These are phyloP conservation scores for Ceyx cyanopectus DNA, from an alignment of 2,113 vertebrate species.

Conservation along the genomic window DNA sequence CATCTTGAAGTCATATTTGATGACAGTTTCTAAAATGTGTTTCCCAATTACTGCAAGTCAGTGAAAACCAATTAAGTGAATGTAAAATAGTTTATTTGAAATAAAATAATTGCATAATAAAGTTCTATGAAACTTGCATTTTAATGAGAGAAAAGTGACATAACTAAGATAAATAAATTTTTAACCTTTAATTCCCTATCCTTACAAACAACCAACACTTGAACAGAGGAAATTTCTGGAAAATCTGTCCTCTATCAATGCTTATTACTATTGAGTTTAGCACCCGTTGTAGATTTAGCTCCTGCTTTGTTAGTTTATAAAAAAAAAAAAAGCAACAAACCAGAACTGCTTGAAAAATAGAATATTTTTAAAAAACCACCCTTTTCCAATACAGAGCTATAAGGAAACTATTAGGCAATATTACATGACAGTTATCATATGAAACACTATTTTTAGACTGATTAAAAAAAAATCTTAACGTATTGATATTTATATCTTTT, in stretches of 20 bases:
- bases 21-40: not conserved
- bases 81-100: conserved; percentile 26
- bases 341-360: not conserved
- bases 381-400: not conserved
- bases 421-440: not conserved
- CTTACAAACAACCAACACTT: not conserved
- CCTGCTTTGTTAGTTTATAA: not conserved
- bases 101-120: conserved; percentile 11
- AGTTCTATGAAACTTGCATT: not conserved
- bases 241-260: not conserved
- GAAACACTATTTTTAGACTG: not conserved
- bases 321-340: not conserved
- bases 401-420: not conserved
- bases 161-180: not conserved
- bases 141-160: conserved; percentile 4
- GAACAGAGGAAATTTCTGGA: not conserved
- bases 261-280: not conserved
- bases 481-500: not conserved
- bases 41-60: conserved; percentile 30
- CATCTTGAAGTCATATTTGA: conserved; percentile 6
- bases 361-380: accelerated
- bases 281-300: not conserved
- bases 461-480: not conserved
- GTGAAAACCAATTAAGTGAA: not conserved
- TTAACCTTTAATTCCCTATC: not conserved